These are phyloP conservation scores for Anguilla anguilla DNA, from an alignment of 2,797 vertebrate species.

Conservation along the genomic window DNA sequence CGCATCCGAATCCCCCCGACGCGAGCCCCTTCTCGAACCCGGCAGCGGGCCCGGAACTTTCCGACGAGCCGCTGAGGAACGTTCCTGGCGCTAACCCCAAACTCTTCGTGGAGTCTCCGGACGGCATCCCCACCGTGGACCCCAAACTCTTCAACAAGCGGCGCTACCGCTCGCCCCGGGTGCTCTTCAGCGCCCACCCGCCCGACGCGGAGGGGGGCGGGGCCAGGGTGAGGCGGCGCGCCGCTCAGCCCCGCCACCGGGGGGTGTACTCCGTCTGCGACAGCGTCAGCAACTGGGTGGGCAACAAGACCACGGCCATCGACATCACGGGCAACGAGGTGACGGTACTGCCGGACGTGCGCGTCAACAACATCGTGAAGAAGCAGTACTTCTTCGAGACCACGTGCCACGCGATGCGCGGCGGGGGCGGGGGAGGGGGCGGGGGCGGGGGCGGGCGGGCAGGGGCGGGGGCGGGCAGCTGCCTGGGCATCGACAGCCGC, in stretches of 20 bases:
- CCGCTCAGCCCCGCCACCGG: conserved; percentile 79
- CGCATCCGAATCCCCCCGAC: neutral
- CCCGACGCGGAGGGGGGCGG: conserved; percentile 68
- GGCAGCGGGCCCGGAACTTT: neutral
- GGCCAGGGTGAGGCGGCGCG: conserved; percentile 72
- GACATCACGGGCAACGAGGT: conserved; percentile 96
- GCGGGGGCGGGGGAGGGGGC: conserved; percentile 61
- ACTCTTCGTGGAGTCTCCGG: conserved; percentile 20
- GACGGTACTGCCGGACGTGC: conserved; percentile 89
- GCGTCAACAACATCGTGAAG: conserved; percentile 90
- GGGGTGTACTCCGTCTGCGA: conserved; percentile 96
- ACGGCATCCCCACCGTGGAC: conserved; percentile 76
- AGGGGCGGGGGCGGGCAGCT: conserved; percentile 70
- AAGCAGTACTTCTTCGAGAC: conserved; percentile 99
- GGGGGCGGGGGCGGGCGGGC: conserved; percentile 62
- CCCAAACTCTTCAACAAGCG: conserved; percentile 85
- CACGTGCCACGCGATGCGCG: conserved; percentile 74
- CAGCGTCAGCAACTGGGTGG: conserved; percentile 92
- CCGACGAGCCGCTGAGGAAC: neutral
- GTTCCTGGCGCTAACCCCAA: neutral
- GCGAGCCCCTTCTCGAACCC: neutral
- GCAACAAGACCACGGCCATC: conserved; percentile 92
- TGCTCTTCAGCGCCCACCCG: conserved; percentile 87
- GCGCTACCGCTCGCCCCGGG: conserved; percentile 84
- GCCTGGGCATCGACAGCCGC: conserved; percentile 89